Evolutionary conservation across 2,797 vertebrate species (phyloP).

Genomic region (Podarcis siculus): DNA sequence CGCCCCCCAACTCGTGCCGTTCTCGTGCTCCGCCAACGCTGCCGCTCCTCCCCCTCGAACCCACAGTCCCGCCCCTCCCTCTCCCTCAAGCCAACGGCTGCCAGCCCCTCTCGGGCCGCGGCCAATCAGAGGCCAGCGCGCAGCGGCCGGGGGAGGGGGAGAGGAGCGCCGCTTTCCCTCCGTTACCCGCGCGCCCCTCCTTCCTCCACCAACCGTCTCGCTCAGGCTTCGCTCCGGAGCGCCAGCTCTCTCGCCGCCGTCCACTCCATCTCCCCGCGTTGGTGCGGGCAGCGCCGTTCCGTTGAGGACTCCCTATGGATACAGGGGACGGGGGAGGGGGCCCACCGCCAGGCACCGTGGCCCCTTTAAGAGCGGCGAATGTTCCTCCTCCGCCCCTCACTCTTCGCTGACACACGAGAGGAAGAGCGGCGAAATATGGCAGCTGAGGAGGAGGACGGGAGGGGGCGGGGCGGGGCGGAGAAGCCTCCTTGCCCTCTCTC

Average conservation of each 20-base stretch:
- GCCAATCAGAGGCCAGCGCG: not conserved
- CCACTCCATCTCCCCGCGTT: not conserved
- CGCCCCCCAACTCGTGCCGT: too few relatives aligned
- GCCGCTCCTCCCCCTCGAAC: not conserved
- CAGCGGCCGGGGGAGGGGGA: not conserved
- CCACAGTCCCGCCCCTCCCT: not conserved
- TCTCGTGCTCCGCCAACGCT: not conserved
- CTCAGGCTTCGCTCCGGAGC: not conserved
- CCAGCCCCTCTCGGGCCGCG: not conserved
- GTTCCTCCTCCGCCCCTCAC: not conserved
- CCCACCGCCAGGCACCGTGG: not conserved
- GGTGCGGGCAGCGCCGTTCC: not conserved
- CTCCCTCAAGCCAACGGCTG: not conserved
- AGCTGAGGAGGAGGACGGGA: not conserved
- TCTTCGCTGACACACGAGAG: not conserved
- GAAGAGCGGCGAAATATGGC: not conserved
- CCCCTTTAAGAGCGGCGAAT: conserved; percentile 2
- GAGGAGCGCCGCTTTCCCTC: not conserved
- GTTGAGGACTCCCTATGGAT: not conserved
- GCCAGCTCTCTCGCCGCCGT: not conserved
- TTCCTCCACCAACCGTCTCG: not conserved
- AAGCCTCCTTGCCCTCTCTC: not conserved
- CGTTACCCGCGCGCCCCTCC: not conserved
- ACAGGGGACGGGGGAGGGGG: not conserved
- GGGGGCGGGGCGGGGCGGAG: not conserved